Percentiles rank a stretch among this genome's conserved stretches.
phyloP scores from a whole-genome alignment of 35 echinoderm and acorn worm species.

The Ophioderma brevispina region DNA sequence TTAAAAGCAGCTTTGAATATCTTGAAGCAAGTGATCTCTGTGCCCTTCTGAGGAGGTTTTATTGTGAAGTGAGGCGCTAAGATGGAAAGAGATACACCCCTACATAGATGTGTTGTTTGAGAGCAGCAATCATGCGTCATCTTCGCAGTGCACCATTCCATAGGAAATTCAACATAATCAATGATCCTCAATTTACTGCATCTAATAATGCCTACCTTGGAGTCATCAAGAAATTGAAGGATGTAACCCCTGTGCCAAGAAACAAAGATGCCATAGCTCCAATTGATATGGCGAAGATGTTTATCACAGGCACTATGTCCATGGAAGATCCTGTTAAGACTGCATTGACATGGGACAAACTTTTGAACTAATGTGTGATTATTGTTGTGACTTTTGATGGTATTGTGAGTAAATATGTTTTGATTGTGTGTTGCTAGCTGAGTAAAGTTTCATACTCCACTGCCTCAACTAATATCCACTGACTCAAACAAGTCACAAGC shows the following conservation, averaged over 20 bases:
- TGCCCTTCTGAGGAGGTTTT: not conserved
- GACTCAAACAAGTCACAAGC: too few species aligned
- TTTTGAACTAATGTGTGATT: too few species aligned
- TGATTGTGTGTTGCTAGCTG: too few species aligned
- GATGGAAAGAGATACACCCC: not conserved
- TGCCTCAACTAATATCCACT: too few species aligned
- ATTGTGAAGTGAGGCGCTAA: not conserved
- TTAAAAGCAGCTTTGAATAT: not conserved
- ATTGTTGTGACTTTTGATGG: too few species aligned
- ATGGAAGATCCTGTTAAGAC: too few species aligned
- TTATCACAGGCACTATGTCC: not conserved
- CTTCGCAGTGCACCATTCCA: not conserved
- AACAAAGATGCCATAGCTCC: not conserved
- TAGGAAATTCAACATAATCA: not conserved
- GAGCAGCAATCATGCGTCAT: not conserved
- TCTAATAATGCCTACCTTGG: not conserved
- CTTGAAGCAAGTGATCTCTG: not conserved
- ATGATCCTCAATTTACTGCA: not conserved
- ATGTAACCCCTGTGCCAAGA: not conserved
- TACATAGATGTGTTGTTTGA: not conserved
- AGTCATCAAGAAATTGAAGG: not conserved
- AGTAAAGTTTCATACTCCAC: too few species aligned
- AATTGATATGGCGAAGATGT: not conserved
- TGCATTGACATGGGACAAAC: too few species aligned
- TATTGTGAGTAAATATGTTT: too few species aligned